phyloP scores from a whole-genome alignment of 2,113 vertebrate genomes.

The Collichthys lucidus region DNA sequence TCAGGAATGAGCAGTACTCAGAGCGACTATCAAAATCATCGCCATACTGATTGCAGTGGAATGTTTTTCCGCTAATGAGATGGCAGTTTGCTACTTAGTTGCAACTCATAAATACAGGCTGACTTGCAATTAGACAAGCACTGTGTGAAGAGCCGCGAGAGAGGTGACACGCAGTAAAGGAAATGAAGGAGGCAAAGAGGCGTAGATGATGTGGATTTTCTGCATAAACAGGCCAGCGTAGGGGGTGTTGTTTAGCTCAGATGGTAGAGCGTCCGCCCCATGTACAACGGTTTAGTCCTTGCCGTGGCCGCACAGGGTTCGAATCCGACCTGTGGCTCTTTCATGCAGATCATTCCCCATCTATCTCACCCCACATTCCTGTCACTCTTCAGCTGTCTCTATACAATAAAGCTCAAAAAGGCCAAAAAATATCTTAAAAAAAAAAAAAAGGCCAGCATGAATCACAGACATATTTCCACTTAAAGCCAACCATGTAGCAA shows the following conservation, averaged over 20 bases:
- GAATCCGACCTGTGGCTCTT: too few species aligned
- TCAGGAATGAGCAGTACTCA: conserved; percentile 25
- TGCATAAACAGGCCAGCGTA: conserved; percentile 62
- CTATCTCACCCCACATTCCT: too few species aligned
- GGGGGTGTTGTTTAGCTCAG: too few species aligned
- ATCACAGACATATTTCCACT: conserved; percentile 58
- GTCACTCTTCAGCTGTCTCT: too few species aligned
- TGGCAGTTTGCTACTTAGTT: conserved; percentile 61
- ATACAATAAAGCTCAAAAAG: too few species aligned
- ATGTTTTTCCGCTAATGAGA: conserved; percentile 72
- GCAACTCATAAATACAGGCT: conserved; percentile 67
- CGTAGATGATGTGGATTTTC: conserved; percentile 65
- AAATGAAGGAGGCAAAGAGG: conserved; percentile 55
- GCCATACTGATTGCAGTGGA: conserved; percentile 55
- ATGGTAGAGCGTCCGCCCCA: too few species aligned
- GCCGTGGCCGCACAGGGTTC: too few species aligned
- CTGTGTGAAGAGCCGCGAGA: conserved; percentile 39
- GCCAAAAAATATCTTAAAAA: too few species aligned
- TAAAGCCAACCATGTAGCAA: conserved; percentile 47
- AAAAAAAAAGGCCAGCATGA: conserved; percentile 57
- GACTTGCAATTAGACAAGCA: conserved; percentile 64
- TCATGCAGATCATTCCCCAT: too few species aligned
- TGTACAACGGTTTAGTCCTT: too few species aligned
- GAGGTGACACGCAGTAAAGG: conserved; percentile 58
- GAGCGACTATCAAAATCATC: conserved; percentile 62